Percentiles rank a stretch among this genome's conserved stretches.
phyloP scores from a whole-genome alignment of 2,113 vertebrate genomes.

The Mesembrinibis cayennensis region DNA sequence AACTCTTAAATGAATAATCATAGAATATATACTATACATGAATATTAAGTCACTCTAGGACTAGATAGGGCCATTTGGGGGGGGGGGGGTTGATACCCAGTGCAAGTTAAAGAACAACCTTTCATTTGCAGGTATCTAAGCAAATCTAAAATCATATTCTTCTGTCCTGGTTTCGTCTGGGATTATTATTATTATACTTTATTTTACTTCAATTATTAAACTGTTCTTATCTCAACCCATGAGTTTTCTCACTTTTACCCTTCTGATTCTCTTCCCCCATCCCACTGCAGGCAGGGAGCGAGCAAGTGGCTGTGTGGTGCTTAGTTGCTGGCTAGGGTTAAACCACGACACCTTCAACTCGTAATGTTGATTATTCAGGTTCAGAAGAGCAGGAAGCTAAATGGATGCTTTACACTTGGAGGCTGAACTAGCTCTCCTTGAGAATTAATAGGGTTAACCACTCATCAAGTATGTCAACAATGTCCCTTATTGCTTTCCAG shows the following conservation, averaged over 20 bases:
- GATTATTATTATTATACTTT: no score
- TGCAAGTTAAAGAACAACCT: not conserved
- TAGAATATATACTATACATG: not conserved
- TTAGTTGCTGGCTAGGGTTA: no score
- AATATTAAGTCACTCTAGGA: not conserved
- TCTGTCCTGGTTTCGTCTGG: no score
- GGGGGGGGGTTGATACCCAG: accelerated
- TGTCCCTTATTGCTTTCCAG: not conserved
- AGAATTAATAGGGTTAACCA: not conserved
- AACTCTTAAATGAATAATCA: not conserved
- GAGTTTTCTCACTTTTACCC: no score
- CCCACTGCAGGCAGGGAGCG: no score
- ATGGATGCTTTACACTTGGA: not conserved
- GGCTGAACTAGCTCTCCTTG: not conserved
- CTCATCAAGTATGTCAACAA: not conserved
- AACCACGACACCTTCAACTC: not conserved
- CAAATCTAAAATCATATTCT: not conserved
- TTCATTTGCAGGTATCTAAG: not conserved
- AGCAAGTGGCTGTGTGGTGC: no score
- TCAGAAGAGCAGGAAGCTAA: not conserved
- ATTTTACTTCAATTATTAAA: no score
- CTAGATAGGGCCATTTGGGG: not conserved
- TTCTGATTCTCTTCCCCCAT: no score
- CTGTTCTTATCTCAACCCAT: no score
- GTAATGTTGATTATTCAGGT: not conserved